Conservation (phyloP, 2,113 vertebrate species). For the Myrmecophaga tridactyla region DNA sequence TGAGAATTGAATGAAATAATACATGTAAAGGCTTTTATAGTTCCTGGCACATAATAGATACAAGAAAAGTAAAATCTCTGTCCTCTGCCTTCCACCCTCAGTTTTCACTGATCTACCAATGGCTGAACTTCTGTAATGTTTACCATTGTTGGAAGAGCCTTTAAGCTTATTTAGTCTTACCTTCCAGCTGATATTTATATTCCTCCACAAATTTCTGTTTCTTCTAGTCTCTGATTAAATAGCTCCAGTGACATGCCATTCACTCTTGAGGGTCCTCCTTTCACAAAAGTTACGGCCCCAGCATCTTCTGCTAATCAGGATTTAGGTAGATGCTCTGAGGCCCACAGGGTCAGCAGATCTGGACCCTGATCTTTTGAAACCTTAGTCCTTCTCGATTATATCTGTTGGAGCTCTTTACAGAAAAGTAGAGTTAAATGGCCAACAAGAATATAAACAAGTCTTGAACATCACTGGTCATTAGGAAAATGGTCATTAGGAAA, state of each 20-base stretch:
- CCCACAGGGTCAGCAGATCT: not conserved
- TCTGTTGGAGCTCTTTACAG: not conserved
- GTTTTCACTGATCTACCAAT: not conserved
- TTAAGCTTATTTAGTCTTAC: not conserved
- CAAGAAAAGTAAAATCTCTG: not conserved
- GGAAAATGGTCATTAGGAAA: not conserved
- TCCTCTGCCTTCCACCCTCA: not conserved
- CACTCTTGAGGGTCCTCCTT: not conserved
- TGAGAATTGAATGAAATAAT: constrained; percentile 6
- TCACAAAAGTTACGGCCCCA: not conserved
- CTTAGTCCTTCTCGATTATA: not conserved
- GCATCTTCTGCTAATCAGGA: not conserved
- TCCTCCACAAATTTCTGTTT: not conserved
- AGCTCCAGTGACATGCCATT: not conserved
- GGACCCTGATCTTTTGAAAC: not conserved
- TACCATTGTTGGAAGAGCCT: not conserved
- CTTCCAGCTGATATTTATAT: not conserved
- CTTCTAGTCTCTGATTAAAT: not conserved
- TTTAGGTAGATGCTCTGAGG: not conserved
- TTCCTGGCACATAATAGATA: not conserved
- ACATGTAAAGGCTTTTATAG: not conserved
- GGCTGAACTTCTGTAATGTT: not conserved
- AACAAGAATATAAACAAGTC: not conserved
- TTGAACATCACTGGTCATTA: not conserved
- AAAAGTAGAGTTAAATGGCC: not conserved